Base-by-base conservation (phyloP, 2,797 vertebrate genomes). In the Spinus pinus region DNA sequence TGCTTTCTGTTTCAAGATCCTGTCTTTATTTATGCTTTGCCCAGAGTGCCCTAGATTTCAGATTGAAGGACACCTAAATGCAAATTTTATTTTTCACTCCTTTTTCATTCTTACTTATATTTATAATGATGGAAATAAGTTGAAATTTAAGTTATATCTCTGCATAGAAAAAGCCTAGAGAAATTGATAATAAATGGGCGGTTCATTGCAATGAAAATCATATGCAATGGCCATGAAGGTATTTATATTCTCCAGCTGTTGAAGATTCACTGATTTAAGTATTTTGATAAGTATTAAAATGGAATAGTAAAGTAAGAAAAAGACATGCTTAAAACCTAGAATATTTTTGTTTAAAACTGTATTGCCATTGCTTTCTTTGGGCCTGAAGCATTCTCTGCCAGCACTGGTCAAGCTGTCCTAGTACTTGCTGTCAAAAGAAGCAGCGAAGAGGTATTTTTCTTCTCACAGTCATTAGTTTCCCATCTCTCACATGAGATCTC, bases 191-290 rank as follows among this genome's bases (percentile, higher is more conserved):
- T 12, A 67, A 66, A 61, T 4, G 9, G 66, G 25, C 8, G 3
- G 0, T 30, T 93, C 12, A 30, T 41, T 78, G 28, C 50, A 81
- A 46, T 65, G 24, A 49, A n/a, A n/a, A n/a, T 22, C 12, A 65
- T 9, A 33, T n/a, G 5, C 6, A 24, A 7, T 47, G 2, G 1
- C 18, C 4, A 2, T 53, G 13, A 84, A 56, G 25, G 16, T 50
- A 33, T 17, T 30, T 72, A 19, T 42, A 22, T 30, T 82, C 28
- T 82, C 3, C 7, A 56, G 33, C 16, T 73, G 30, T 41, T 54
- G 41, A 49, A 70, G 54, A 47, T 22, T 12, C 23, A 23, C 25
- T 35, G 31, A 60, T 28, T 54, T 67, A 24, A 64, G 6, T 67
- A 35, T 27, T 79, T 81, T 31, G 10, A 3, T 57, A 71, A 62